Percentiles rank a stretch among this genome's conserved stretches.
phyloP scores from a whole-genome alignment of 2,888 invertebrate species.

The Apantesis nais region DNA sequence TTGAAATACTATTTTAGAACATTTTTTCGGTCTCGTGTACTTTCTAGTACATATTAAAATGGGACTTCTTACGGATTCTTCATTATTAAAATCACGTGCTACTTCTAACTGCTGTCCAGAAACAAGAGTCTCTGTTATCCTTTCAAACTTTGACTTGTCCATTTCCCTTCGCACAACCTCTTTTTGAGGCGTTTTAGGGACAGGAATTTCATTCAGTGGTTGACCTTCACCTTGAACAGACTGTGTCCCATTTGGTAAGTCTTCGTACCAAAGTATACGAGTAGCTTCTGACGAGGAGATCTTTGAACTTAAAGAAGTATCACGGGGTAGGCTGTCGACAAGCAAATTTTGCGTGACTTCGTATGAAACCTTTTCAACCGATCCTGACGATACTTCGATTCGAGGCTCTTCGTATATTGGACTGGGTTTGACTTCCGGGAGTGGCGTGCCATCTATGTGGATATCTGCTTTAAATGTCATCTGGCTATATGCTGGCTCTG shows the following conservation, averaged over 20 bases:
- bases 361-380: background rate
- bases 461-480: conserved; percentile 36
- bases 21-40: background rate
- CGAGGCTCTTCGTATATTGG: conserved; percentile 12
- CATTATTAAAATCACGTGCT: background rate
- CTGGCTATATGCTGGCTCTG: conserved; percentile 36
- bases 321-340: background rate
- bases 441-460: conserved; percentile 27
- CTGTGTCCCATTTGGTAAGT: background rate
- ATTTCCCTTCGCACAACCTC: background rate
- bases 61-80: background rate
- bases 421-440: background rate
- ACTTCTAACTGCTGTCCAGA: background rate
- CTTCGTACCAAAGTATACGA: background rate
- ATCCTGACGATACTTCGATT: background rate
- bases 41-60: background rate
- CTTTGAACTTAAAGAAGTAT: background rate
- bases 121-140: background rate
- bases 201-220: background rate
- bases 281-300: background rate
- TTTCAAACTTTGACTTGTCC: background rate
- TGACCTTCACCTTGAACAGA: background rate
- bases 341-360: background rate
- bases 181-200: background rate
- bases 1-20: background rate